A percentile compares a stretch with the other conserved stretches of the same genome.
Evolutionary conservation across 2,113 vertebrate species (phyloP).

Genomic region (Sylvia atricapilla): DNA sequence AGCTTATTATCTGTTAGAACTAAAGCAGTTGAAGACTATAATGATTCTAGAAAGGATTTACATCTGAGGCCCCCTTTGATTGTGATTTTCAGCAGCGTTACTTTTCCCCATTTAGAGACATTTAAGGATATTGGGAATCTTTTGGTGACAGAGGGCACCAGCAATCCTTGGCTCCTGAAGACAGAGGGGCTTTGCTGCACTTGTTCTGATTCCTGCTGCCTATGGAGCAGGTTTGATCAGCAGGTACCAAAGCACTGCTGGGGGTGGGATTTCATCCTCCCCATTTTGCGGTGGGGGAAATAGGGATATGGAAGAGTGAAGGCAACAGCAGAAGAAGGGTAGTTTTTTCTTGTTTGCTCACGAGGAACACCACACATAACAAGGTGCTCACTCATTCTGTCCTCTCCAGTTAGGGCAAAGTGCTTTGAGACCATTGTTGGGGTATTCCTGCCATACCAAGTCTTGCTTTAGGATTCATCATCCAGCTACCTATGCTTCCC

Average conservation of each 20-base stretch:
- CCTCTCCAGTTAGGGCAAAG: not conserved
- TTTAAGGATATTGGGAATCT: not conserved
- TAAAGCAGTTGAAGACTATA: not conserved
- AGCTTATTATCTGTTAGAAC: not conserved
- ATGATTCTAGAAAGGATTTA: conserved; percentile 22
- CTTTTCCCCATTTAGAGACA: not conserved
- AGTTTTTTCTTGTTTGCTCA: not conserved
- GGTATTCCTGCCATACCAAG: fast-evolving
- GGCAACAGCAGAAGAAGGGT: not conserved
- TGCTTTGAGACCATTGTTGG: not conserved
- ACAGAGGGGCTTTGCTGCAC: fast-evolving
- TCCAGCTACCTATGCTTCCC: not conserved
- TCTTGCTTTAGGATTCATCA: not conserved
- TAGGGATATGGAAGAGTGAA: not conserved
- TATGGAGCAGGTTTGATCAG: not conserved
- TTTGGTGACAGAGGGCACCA: not conserved
- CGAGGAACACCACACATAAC: not conserved
- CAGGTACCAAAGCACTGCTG: not conserved
- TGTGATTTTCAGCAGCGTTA: not conserved
- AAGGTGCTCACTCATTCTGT: not conserved
- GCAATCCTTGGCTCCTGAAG: fast-evolving
- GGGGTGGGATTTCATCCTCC: not conserved
- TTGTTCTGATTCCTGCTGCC: not conserved
- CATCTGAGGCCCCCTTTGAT: not conserved
- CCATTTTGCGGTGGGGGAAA: not conserved